Conservation (phyloP, 2,797 vertebrate genomes). For the Peromyscus aztecus region DNA sequence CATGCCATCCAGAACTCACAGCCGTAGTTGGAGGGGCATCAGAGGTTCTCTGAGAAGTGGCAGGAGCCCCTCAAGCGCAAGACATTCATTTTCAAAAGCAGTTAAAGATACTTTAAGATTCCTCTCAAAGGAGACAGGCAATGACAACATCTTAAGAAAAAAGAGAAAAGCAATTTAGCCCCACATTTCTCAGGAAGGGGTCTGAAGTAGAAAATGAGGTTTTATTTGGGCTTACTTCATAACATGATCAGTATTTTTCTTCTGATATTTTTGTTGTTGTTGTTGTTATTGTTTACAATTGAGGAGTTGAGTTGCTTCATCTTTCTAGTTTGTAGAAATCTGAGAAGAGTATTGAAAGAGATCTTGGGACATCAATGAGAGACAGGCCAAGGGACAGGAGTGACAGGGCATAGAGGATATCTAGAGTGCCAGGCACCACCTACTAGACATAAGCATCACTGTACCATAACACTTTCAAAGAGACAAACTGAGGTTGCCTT, state of each 20-base stretch:
- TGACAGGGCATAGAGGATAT: not conserved
- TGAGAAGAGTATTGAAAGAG: not conserved
- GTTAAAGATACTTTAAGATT: not conserved
- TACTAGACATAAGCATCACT: not conserved
- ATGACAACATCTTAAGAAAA: not conserved
- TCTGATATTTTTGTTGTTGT: not conserved
- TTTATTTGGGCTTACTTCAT: not conserved
- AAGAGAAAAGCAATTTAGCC: not conserved
- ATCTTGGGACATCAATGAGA: not conserved
- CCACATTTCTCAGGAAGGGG: not conserved
- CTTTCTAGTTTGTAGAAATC: not conserved
- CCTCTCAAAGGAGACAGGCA: not conserved
- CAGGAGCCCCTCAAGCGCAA: too few species aligned
- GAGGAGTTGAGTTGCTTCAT: not conserved
- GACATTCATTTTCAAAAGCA: not conserved
- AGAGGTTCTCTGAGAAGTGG: not conserved
- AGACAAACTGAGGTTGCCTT: not conserved
- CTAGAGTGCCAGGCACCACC: accelerated
- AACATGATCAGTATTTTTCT: not conserved
- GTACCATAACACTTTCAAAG: accelerated
- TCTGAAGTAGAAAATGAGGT: not conserved
- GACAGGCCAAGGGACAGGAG: not conserved
- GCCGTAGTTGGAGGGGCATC: not conserved
- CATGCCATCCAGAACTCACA: not conserved
- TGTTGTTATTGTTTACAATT: not conserved